These are phyloP conservation scores for Autographa gamma DNA, from an alignment of 2,888 invertebrate species.

Conservation along the genomic window DNA sequence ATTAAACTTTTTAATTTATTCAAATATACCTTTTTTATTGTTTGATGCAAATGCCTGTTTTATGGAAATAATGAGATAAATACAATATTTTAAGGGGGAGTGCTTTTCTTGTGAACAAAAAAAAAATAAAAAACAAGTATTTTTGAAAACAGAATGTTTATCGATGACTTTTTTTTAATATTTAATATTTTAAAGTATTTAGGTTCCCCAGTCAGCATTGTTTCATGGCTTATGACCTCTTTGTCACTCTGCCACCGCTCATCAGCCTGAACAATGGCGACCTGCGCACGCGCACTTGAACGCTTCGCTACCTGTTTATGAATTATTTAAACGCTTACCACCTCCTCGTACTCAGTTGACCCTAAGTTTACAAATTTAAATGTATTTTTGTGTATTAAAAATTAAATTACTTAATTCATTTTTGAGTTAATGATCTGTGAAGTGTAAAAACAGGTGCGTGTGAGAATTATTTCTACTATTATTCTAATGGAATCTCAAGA, in stretches of 20 bases:
- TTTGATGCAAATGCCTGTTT: constrained; percentile 1
- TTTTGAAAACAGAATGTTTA: too few species aligned
- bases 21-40: constrained; percentile 21
- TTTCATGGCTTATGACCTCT: constrained; percentile 67
- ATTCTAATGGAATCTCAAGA: not conserved
- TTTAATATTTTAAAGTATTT: constrained; percentile 5
- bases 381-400: not conserved
- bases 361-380: constrained; percentile 33
- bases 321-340: constrained; percentile 60
- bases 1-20: constrained; percentile 17
- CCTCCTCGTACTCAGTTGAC: constrained; percentile 53
- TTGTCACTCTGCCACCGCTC: constrained; percentile 67
- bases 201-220: constrained; percentile 46
- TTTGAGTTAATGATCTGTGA: constrained; percentile 1
- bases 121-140: not conserved
- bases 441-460: not conserved
- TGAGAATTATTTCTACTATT: not conserved
- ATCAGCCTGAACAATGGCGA: constrained; percentile 74
- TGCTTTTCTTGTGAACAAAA: not conserved
- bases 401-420: not conserved
- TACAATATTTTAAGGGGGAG: not conserved
- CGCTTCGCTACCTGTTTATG: constrained; percentile 68
- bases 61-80: constrained; percentile 5
- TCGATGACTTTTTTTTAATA: too few species aligned
- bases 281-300: constrained; percentile 77